phyloP scores from a whole-genome alignment of 2,888 invertebrate genomes.

The Tipula helvola region DNA sequence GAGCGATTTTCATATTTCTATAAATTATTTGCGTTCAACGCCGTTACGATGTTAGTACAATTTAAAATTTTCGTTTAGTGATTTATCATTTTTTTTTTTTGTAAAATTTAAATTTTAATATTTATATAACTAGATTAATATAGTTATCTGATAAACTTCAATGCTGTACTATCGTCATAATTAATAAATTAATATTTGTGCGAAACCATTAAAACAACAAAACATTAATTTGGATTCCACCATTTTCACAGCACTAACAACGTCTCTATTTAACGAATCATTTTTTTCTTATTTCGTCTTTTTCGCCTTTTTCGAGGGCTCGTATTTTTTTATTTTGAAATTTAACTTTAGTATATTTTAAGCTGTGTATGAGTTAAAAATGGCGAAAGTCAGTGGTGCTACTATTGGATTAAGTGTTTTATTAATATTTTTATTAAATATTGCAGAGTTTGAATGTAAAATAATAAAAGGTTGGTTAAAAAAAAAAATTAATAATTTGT shows the following conservation, averaged over 20 bases:
- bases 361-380: constrained; percentile 22
- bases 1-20: too few relatives aligned
- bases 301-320: neutral
- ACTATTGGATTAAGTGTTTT: constrained; percentile 18
- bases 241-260: neutral
- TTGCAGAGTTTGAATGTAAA: neutral
- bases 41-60: too few relatives aligned
- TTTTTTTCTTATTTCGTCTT: neutral
- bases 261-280: neutral
- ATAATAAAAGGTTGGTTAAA: neutral
- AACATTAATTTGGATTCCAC: neutral
- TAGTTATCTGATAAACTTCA: too few relatives aligned
- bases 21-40: too few relatives aligned
- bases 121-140: too few relatives aligned
- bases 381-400: constrained; percentile 24
- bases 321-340: neutral
- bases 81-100: too few relatives aligned
- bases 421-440: neutral
- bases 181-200: too few relatives aligned
- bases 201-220: neutral
- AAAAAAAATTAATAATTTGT: neutral
- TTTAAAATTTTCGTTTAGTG: too few relatives aligned
- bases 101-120: too few relatives aligned
- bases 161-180: too few relatives aligned
- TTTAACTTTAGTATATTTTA: neutral